Evolutionary conservation across 2,797 vertebrate genomes (phyloP).

Genomic region (Falco berigora): DNA sequence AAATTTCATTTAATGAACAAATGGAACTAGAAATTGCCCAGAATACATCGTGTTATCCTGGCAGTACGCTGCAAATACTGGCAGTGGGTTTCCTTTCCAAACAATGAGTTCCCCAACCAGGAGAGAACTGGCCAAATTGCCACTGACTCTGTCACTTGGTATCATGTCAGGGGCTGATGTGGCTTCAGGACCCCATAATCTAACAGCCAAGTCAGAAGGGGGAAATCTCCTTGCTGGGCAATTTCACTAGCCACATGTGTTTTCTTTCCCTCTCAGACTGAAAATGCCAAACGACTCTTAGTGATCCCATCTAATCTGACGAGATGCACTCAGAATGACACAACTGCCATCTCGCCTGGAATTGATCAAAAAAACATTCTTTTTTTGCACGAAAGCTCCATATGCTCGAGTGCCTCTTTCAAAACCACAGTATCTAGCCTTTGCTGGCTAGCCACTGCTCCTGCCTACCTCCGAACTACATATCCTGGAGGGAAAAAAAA

Average conservation of each 20-base stretch:
- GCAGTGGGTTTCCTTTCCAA: background rate
- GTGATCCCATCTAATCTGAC: slow-evolving; percentile 33
- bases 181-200: background rate
- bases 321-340: slow-evolving; percentile 50
- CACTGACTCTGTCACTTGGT: background rate
- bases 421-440: slow-evolving; percentile 58
- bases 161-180: background rate
- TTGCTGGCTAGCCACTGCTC: slow-evolving; percentile 55
- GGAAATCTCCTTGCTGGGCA: background rate
- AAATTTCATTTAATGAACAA: slow-evolving; percentile 11
- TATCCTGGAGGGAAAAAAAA: slow-evolving; percentile 25
- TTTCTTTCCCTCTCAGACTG: background rate
- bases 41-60: background rate
- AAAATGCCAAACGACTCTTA: slow-evolving; percentile 34
- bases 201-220: background rate
- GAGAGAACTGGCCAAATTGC: background rate
- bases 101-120: background rate
- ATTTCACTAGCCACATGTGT: background rate
- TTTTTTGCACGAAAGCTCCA: slow-evolving; percentile 58
- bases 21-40: background rate
- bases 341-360: slow-evolving; percentile 57
- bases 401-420: slow-evolving; percentile 45
- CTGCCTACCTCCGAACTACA: slow-evolving; percentile 49
- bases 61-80: background rate
- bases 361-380: slow-evolving; percentile 51